A percentile compares a stretch with the other conserved stretches of the same genome.
These are phyloP conservation scores for Thripadectes ignobilis DNA, from an alignment of 2,797 vertebrate genomes.

Conservation along the genomic window DNA sequence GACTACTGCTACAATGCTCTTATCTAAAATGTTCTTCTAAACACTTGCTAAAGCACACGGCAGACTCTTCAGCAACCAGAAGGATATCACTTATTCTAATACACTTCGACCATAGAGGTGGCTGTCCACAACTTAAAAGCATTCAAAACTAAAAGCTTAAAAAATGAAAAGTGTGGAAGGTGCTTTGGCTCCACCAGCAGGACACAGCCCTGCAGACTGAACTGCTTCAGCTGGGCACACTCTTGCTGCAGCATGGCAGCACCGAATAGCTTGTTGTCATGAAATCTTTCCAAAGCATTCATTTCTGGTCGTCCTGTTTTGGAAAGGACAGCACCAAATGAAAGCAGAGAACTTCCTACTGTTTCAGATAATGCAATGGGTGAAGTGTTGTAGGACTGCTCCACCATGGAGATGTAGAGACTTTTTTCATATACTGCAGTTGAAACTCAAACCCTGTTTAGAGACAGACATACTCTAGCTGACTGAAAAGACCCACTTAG, in stretches of 20 bases:
- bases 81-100: background rate
- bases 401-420: rapidly evolving
- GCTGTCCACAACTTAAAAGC: background rate
- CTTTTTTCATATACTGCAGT: background rate
- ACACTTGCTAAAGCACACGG: background rate
- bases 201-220: background rate
- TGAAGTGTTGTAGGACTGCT: background rate
- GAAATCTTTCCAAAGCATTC: background rate
- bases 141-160: background rate
- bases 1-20: background rate
- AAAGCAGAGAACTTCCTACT: rapidly evolving
- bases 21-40: background rate
- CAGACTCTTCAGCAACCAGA: background rate
- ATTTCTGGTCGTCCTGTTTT: background rate
- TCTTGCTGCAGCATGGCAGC: background rate
- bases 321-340: background rate
- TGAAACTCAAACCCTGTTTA: background rate
- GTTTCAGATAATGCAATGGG: background rate
- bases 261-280: background rate
- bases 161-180: background rate
- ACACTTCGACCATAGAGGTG: background rate
- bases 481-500: background rate
- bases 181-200: background rate
- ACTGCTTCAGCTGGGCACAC: background rate
- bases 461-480: background rate